Evolutionary conservation across 2,888 invertebrate species (phyloP), one percentile per base, ranked within the genome.

Genomic region (Molorchus minor): DNA sequence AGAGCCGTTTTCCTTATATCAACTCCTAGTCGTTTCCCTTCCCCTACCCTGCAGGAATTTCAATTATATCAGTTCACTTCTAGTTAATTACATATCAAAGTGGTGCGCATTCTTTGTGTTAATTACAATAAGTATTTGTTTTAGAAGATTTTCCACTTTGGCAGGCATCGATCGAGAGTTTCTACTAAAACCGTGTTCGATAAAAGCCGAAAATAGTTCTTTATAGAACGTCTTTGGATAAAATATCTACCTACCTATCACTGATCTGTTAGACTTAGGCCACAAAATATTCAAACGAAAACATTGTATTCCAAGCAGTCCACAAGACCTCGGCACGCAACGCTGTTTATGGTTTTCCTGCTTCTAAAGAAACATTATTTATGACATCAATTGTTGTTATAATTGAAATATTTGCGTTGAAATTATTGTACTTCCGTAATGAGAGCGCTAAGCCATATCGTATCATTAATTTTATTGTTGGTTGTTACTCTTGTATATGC

Each of bases 81-180:
- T 62, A 73, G 74, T 73, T 76, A 76, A 76, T 76, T 76, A 75
- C 73, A 71, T 75, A 76, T 76, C 75, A 76, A 75, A 76, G 74
- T 70, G 71, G 64, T 70, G 72, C 71, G 69, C 75, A 76, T 76
- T 75, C 75, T 76, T 76, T 71, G 72, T 72, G 74, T 75, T 76
- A 75, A 76, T 76, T 75, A 25, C 25, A 25, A 3, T 25, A 25
- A 8, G 3, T 25, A 25, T 25, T 25, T 25, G 8, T 5, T 5
- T 5, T 5, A 25, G 8, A 5, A 25, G 8, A 74, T 75, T 73
- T 69, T 40, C 20, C 21, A 40, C 29, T 51, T 25, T n/a, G n/a
- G n/a, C n/a, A n/a, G n/a, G n/a, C n/a, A n/a, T n/a, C n/a, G n/a
- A n/a, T n/a, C n/a, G n/a, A n/a, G n/a, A n/a, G n/a, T n/a, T n/a